Conservation (phyloP, 1,140 invertebrate species). For the Scaptodrosophila lebanonensis region DNA sequence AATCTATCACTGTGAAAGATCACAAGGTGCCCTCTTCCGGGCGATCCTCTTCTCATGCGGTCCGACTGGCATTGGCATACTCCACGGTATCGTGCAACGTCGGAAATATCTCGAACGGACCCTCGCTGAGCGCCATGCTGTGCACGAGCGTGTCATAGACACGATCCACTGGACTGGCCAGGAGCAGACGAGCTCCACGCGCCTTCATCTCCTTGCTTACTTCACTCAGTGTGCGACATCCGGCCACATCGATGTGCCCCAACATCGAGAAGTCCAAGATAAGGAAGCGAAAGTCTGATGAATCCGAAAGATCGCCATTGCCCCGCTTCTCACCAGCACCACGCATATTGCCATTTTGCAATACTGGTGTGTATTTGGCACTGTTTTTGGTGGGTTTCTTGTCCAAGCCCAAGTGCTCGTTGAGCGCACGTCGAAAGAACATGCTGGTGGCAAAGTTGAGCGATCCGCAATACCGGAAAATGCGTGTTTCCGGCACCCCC, state of each 20-base stretch:
- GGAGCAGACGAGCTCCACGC: constrained; percentile 45
- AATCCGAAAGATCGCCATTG: constrained; percentile 20
- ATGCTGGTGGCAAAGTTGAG: constrained; percentile 70
- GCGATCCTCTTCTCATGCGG: constrained; percentile 47
- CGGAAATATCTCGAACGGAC: constrained; percentile 71
- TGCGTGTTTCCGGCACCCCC: constrained; percentile 61
- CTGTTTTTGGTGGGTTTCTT: constrained; percentile 27
- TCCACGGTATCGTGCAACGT: constrained; percentile 73
- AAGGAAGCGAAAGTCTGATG: constrained; percentile 37
- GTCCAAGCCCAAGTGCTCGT: constrained; percentile 50
- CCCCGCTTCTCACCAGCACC: constrained; percentile 7
- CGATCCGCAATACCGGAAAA: constrained; percentile 70
- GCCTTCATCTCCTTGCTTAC: constrained; percentile 61
- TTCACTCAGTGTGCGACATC: constrained; percentile 57
- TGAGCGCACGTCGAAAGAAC: constrained; percentile 61
- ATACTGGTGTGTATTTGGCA: constrained; percentile 34
- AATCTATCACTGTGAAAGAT: constrained; percentile 56
- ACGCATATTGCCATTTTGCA: constrained; percentile 42
- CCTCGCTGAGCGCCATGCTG: constrained; percentile 68
- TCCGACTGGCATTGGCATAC: constrained; percentile 64
- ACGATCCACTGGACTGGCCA: constrained; percentile 65
- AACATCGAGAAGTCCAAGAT: constrained; percentile 69
- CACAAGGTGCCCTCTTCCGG: constrained; percentile 27
- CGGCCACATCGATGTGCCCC: constrained; percentile 71
- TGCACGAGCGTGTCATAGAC: constrained; percentile 73